Evolutionary conservation across 2,113 vertebrate species (phyloP).

Genomic region (Erythrocercus mccallii): DNA sequence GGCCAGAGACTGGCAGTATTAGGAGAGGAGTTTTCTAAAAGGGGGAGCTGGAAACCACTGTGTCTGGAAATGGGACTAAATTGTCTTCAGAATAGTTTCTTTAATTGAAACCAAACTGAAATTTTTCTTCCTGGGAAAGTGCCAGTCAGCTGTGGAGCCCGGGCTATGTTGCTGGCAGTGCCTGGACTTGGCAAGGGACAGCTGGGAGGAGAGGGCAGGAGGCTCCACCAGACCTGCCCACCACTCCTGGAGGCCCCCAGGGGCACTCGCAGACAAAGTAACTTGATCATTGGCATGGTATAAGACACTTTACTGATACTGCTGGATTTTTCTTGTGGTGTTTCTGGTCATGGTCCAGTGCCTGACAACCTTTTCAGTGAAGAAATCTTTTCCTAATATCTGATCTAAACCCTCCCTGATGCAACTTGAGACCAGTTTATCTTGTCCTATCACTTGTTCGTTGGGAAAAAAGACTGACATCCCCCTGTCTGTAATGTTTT

Average conservation of each 20-base stretch:
- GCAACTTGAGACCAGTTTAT: background rate
- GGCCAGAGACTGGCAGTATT: background rate
- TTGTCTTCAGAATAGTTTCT: background rate
- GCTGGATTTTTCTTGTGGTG: background rate
- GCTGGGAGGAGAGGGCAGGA: background rate
- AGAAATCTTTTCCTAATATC: background rate
- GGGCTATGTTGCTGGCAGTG: accelerated
- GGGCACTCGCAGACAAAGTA: background rate
- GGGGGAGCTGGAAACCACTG: background rate
- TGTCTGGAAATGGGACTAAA: background rate
- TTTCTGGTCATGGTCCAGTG: background rate
- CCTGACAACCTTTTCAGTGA: background rate
- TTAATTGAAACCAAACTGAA: constrained; percentile 14
- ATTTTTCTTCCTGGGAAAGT: background rate
- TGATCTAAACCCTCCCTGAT: background rate
- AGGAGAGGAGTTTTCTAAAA: background rate
- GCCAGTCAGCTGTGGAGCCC: background rate
- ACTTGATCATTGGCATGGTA: background rate
- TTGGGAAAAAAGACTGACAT: background rate
- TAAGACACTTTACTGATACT: background rate
- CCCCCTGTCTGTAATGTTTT: background rate
- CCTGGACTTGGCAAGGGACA: background rate
- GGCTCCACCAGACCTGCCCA: background rate
- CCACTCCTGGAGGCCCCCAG: background rate
- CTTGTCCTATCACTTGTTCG: background rate